Evolutionary conservation across 2,797 vertebrate genomes (phyloP), one percentile per base, ranked within the genome.

Genomic region (Rhinogobio ventralis): DNA sequence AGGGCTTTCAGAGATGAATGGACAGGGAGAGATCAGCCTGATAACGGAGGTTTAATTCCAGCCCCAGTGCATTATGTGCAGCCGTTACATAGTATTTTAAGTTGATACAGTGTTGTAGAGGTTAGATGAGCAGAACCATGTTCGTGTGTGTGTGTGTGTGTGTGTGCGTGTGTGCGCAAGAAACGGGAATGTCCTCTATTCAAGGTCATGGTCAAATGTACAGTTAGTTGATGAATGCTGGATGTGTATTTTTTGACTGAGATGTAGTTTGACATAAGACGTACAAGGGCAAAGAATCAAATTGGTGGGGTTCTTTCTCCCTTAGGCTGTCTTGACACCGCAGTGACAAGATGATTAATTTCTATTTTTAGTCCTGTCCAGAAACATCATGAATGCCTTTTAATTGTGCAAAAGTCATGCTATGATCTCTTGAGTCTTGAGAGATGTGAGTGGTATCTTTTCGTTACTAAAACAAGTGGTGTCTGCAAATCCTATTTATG

Each of bases 11-110:
- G 57, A 68, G 72, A 68, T 77, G 72, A 81, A 86, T 55, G 33
- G 62, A 53, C 57, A 62, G 67, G 13, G n/a, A 49, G 33, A 71
- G 85, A 78, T 77, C 74, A 33, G 55, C 14, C 45, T 79, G 85
- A 86, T 86, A 86, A 85, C 19, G 0, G 20, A 62, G 74, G 80
- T 55, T 86, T 78, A 73, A 76, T 67, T 86, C 42, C 53, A 49
- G 36, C 13, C 28, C 23, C 23, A 5, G 51, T 86, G 72, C 79
- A 77, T 86, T 74, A 60, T 60, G 67, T 55, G 33, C n/a, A 45
- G 51, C 10, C 3, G 10, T 57, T 71, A 39, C 49, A 5, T 25
- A 14, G 66, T 30, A 9, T 45, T 81, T 69, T 72, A 45, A 62
- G 7, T 36, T 74, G 80, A 81, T 30, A 19, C 20, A 64, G 71